Evolutionary conservation across 2,888 invertebrate species (phyloP).

Genomic region (Bimastos eiseni): DNA sequence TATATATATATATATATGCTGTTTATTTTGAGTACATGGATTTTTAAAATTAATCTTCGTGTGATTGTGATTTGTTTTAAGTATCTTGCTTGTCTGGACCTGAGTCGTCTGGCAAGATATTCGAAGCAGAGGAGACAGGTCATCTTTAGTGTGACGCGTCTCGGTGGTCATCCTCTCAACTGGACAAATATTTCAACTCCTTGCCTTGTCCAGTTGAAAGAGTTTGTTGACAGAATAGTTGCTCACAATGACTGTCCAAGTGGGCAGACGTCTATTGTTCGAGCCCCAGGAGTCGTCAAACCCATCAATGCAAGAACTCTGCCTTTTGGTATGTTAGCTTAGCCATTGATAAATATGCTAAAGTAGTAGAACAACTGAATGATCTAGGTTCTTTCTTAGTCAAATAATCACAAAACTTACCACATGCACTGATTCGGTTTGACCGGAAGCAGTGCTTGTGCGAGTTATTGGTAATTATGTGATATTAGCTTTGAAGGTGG

Average conservation of each 20-base stretch:
- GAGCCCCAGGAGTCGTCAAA: neutral
- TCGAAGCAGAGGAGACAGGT: constrained; percentile 69
- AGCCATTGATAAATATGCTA: too few relatives aligned
- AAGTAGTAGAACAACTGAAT: too few relatives aligned
- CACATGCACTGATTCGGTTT: neutral
- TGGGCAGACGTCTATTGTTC: neutral
- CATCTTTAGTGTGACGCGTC: constrained; percentile 67
- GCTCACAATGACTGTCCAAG: constrained; percentile 49
- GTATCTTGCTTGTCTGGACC: constrained; percentile 76
- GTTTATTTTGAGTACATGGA: neutral
- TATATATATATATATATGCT: neutral
- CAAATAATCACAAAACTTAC: neutral
- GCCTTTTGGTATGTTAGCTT: constrained; percentile 7
- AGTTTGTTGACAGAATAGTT: constrained; percentile 66
- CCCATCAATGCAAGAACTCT: neutral
- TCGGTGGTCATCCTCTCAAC: constrained; percentile 78
- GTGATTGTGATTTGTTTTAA: constrained; percentile 51
- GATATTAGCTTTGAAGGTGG: neutral
- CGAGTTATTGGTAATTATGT: neutral
- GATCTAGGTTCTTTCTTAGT: neutral
- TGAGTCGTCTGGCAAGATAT: constrained; percentile 72
- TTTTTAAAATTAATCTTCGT: neutral
- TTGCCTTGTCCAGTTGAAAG: constrained; percentile 70
- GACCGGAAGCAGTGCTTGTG: neutral
- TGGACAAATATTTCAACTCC: constrained; percentile 75